phyloP scores from a whole-genome alignment of 2,797 vertebrate species.

The Eutrigla gurnardus region DNA sequence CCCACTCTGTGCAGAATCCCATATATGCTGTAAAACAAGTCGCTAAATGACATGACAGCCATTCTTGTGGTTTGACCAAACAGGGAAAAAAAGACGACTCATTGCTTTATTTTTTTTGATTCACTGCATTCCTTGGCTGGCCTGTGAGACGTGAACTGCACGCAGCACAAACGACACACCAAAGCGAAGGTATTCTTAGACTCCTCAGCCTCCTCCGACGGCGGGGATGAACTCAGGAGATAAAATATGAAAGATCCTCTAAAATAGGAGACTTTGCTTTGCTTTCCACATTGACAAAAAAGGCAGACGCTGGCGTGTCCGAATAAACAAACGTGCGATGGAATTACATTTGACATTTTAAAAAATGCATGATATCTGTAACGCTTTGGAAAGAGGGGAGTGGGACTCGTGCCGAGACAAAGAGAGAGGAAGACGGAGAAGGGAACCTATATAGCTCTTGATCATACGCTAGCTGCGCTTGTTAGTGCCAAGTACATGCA shows the following conservation, averaged over 20 bases:
- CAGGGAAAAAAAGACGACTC: constrained; percentile 13
- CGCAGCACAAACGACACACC: constrained; percentile 48
- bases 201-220: constrained; percentile 59
- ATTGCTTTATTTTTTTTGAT: constrained; percentile 41
- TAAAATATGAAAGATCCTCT: constrained; percentile 76
- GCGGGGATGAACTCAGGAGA: constrained; percentile 65
- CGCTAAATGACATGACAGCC: constrained; percentile 24
- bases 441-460: constrained; percentile 28
- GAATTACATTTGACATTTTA: constrained; percentile 63
- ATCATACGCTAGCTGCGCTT: constrained; percentile 44
- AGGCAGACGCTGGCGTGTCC: constrained; percentile 36
- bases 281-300: constrained; percentile 46
- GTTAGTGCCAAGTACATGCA: constrained; percentile 49
- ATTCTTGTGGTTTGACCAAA: constrained; percentile 44
- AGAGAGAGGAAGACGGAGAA: constrained; percentile 7
- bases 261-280: constrained; percentile 71
- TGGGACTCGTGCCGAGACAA: background rate
- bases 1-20: constrained; percentile 22
- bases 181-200: constrained; percentile 80
- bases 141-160: constrained; percentile 54
- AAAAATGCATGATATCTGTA: constrained; percentile 61
- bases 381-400: constrained; percentile 37
- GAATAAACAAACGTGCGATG: constrained; percentile 62
- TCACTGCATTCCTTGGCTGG: constrained; percentile 32
- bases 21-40: constrained; percentile 15